A percentile compares a stretch with the other conserved stretches of the same genome.
phyloP scores from a whole-genome alignment of 2,888 invertebrate species.

The Eugnorisma glareosa region DNA sequence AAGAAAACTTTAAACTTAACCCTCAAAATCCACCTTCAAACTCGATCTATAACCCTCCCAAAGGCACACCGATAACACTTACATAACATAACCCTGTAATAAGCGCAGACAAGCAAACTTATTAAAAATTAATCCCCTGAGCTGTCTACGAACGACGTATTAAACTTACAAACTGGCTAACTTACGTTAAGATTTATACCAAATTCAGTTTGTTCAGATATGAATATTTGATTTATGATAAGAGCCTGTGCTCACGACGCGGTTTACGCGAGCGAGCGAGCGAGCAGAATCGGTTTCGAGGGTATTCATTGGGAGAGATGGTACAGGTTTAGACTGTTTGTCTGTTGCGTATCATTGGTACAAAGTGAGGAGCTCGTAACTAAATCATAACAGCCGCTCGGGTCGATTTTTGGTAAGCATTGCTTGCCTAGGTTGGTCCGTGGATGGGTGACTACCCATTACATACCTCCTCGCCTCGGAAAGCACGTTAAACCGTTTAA shows the following conservation, averaged over 20 bases:
- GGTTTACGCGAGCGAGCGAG: constrained; percentile 7
- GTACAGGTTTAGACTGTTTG: not conserved
- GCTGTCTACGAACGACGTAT: constrained; percentile 71
- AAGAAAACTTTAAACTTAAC: not conserved
- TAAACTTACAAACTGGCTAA: constrained; percentile 65
- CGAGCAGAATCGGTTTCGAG: constrained; percentile 1
- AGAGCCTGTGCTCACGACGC: constrained; percentile 63
- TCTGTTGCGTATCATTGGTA: not conserved
- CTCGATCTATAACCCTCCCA: constrained; percentile 17
- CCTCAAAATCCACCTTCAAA: constrained; percentile 1
- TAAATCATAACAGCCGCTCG: not conserved
- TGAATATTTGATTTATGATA: constrained; percentile 74
- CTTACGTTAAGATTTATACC: constrained; percentile 68
- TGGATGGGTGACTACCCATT: not conserved
- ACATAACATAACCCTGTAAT: constrained; percentile 43
- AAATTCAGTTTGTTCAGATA: constrained; percentile 70
- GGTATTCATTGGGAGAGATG: not conserved
- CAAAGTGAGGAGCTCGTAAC: not conserved
- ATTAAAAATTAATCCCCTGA: constrained; percentile 71
- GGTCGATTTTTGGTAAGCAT: not conserved
- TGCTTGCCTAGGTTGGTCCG: not conserved
- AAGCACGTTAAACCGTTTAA: no score
- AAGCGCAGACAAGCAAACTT: constrained; percentile 60
- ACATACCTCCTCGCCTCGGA: not conserved
- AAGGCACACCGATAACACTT: constrained; percentile 21